A percentile compares a stretch with the other conserved stretches of the same genome.
phyloP scores from a whole-genome alignment of 2,113 vertebrate genomes.

The Dunckerocampus dactyliophorus region DNA sequence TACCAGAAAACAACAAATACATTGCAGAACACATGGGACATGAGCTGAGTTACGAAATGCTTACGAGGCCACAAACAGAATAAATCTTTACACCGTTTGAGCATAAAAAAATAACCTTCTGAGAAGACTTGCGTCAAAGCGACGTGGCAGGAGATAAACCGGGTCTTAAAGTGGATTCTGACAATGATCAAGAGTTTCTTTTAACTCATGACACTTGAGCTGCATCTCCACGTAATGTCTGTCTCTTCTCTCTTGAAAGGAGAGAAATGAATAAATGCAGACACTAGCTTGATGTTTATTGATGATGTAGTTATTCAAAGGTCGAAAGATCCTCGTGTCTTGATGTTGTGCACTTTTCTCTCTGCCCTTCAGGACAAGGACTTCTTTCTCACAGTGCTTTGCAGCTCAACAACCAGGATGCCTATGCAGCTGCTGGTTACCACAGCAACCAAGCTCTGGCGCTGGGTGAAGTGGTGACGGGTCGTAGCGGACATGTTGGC shows the following conservation, averaged over 20 bases:
- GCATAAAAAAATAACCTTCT: conserved; percentile 9
- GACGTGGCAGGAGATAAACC: conserved; percentile 15
- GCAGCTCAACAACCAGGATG: conserved; percentile 95
- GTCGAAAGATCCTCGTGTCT: background rate
- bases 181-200: conserved; percentile 14
- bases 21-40: conserved; percentile 27
- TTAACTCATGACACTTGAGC: background rate
- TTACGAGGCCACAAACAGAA: conserved; percentile 30
- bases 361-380: conserved; percentile 80
- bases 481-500: conserved; percentile 81
- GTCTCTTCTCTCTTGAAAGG: background rate
- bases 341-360: background rate
- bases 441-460: conserved; percentile 95
- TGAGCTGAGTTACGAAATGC: conserved; percentile 37
- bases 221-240: background rate
- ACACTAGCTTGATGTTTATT: background rate
- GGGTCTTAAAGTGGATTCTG: conserved; percentile 17
- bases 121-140: conserved; percentile 23
- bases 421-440: conserved; percentile 93
- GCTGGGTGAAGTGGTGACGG: conserved; percentile 81
- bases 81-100: conserved; percentile 20
- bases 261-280: background rate
- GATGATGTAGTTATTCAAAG: background rate
- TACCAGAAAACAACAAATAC: conserved; percentile 11
- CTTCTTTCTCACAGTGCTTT: conserved; percentile 94